A percentile compares a stretch with the other conserved stretches of the same genome.
Conservation (phyloP, 2,888 invertebrate species). For the Pecten maximus region DNA sequence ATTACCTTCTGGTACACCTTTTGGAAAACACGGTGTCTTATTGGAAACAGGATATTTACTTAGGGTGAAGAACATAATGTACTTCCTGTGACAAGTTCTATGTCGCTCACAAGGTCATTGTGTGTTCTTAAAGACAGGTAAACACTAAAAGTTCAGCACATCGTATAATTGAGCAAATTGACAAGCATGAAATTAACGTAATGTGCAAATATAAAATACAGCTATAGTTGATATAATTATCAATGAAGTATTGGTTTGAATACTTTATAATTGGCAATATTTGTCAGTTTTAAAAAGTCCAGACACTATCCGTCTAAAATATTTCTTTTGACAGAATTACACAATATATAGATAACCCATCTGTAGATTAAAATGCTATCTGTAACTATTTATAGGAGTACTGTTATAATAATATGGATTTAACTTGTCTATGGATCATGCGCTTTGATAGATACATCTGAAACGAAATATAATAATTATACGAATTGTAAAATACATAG, state of each 20-base stretch:
- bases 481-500: background rate
- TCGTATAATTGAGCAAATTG: constrained; percentile 22
- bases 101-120: constrained; percentile 22
- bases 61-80: background rate
- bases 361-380: background rate
- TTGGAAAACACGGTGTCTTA: background rate
- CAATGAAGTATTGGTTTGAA: background rate
- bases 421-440: background rate
- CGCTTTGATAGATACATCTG: background rate
- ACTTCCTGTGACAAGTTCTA: background rate
- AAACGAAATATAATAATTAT: background rate
- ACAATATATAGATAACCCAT: background rate
- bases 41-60: constrained; percentile 22
- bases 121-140: background rate
- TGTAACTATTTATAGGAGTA: background rate
- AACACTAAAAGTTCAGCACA: background rate
- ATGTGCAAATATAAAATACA: background rate
- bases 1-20: background rate
- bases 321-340: background rate
- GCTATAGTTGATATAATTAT: background rate
- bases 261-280: background rate
- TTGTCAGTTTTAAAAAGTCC: background rate
- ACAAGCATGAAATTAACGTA: background rate
- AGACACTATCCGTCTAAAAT: background rate
- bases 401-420: background rate